Base-by-base conservation (phyloP, 2,888 invertebrate genomes). In the Synergus itoensis region DNA sequence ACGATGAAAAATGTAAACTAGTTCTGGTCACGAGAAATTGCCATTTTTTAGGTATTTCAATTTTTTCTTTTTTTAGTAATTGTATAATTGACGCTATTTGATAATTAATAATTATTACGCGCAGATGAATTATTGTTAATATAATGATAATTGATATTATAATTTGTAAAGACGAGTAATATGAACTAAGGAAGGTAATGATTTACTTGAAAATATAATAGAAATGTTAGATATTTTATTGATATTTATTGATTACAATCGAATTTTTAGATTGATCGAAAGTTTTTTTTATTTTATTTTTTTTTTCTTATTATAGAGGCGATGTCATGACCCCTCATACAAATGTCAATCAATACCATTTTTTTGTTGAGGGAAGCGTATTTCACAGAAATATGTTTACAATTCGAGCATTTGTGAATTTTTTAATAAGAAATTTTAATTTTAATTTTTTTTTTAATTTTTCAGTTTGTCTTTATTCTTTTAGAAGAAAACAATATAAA, bases 1-100 rank as follows among this genome's bases (percentile, higher is more conserved):
- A 86, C 76, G 79, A 78, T 62, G 79, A 83, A 87, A 88, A 88
- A 87, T 87, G 87, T 88, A 89, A 91, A 91, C 91, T 88, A 89
- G 90, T 91, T 91, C 91, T 91, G 91, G 91, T 91, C 91, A 91
- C 89, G 89, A 90, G 89, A 91, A 91, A 91, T 91, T 91, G 91
- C 91, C 91, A 91, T 91, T 91, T 91, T 86, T 89, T 89, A 89
- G 87, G 84, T 90, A 89, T 87, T 88, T 89, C 85, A 86, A 86
- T 85, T 87, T 83, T 84, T 85, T 79, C 67, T 75, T 78, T 81
- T 84, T 82, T 82, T 84, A 86, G 83, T 83, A 85, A 84, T 83
- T 86, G 86, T 85, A 86, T 86, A 86, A 88, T 87, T 86, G 87
- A 80, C 84, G 79, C 85, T 87, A 86, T 87, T 85, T 84, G 85